Evolutionary conservation across 2,888 invertebrate species (phyloP).

Genomic region (Cryptosula pallasiana): DNA sequence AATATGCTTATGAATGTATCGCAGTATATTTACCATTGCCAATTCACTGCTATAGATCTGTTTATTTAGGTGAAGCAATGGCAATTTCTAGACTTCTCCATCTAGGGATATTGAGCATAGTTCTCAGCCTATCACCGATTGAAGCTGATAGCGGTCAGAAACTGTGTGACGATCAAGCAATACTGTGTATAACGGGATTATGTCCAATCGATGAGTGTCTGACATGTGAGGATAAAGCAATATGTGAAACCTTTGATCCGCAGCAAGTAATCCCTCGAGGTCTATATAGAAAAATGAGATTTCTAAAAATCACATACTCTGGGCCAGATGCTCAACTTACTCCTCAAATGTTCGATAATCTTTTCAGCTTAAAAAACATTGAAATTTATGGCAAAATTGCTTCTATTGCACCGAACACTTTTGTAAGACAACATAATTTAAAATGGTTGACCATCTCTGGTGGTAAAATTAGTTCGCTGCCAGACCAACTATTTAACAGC

Average conservation of each 20-base stretch:
- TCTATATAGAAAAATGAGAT: background rate
- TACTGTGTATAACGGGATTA: background rate
- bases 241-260: background rate
- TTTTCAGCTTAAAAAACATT: background rate
- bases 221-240: background rate
- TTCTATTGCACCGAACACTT: background rate
- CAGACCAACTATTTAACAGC: background rate
- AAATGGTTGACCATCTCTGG: background rate
- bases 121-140: too few species aligned
- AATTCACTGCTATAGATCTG: too few species aligned
- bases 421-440: background rate
- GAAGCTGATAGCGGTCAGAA: background rate
- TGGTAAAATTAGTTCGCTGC: background rate
- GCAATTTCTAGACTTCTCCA: too few species aligned
- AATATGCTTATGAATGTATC: too few species aligned
- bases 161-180: background rate
- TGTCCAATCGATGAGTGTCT: background rate
- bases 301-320: background rate
- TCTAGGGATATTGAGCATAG: too few species aligned
- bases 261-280: background rate
- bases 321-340: background rate
- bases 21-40: too few species aligned
- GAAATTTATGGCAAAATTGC: background rate
- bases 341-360: background rate
- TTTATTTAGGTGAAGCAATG: too few species aligned